Base-by-base conservation (phyloP, 2,888 invertebrate species). In the Noctua janthe region DNA sequence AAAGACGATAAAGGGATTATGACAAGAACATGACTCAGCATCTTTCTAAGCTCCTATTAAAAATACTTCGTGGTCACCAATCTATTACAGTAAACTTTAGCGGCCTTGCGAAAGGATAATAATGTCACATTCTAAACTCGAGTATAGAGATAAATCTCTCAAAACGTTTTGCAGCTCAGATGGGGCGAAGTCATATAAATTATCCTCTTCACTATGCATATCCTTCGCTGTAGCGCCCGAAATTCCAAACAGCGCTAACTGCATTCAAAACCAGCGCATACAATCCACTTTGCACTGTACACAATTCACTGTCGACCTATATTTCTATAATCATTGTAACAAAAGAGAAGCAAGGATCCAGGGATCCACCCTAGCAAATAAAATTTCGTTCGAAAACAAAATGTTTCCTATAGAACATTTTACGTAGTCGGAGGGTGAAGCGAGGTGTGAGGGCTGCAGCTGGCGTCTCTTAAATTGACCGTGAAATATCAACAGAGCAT, bases 381-480 rank as follows among this genome's bases (percentile, higher is more conserved):
- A 87, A 88, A 85, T 69, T 69, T 69, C 71, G 64, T 81, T 77
- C 71, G 51, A 70, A 82, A 86, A 80, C 80, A 82, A 82, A 89
- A 85, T 78, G 59, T 79, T 71, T 73, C 54, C 29, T 71, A 74
- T 81, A 71, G 69, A 72, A 80, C 69, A 66, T 80, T 85, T 78
- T 79, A 74, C 73, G 76, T 71, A 81, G 70, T 54, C 39, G 51
- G 56, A 79, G 71, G 78, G 81, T 76, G 80, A 59, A 82, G 35
- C 80, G 80, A 73, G 76, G 80, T 86, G 81, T 72, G 81, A 86
- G 84, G 83, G 74, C 74, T 88, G 81, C 89, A 87, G 80, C 82
- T 85, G 88, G 73, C 81, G 89, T 77, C 77, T 71, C 80, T 81
- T 85, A 87, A 88, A 89, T 88, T 86, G 85, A 77, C 87, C 85